Base-by-base conservation (phyloP, 2,888 invertebrate genomes). In the Spodoptera picta region DNA sequence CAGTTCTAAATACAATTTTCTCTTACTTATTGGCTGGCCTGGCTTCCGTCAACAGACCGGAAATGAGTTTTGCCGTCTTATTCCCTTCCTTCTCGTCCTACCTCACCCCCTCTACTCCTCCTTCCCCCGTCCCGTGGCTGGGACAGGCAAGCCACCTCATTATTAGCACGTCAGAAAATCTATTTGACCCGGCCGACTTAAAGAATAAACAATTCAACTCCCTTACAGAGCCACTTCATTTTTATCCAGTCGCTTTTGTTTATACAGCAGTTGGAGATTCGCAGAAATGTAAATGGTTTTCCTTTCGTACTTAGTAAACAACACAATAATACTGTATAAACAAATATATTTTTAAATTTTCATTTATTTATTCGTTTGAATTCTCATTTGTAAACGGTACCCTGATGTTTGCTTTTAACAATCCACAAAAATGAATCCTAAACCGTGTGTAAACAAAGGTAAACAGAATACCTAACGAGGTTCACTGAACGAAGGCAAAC, bases 21-120 rank as follows among this genome's bases (percentile, higher is more conserved):
- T 86, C 63, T 65, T 68, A 83, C 88, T 92, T 90, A 93, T 92
- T 92, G 92, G 89, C 86, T 86, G 86, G 84, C 87, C 85, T 76
- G 83, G 82, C 88, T 90, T 91, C 91, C 91, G 90, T 79, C 87
- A 87, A 82, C 89, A 83, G 84, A 82, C 87, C 87, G 94, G 94
- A 94, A 94, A 94, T 94, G 93, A 94, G 93, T 91, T 93, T 89
- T 84, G 75, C 89, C 84, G 75, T 84, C 83, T 79, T 78, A 69
- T 60, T 73, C 76, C 52, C 76, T 36, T 36, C 36, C 36, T 36
- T 36, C 36, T 36, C 36, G 36, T 36, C 36, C 36, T 36, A 36
- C 77, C 60, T 60, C 55, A 50, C 71, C 64, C 48, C 44, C 49
- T 53, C 60, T 42, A 50, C 71, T 74, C 50, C 66, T 67, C 63